Evolutionary conservation across 2,113 vertebrate genomes (phyloP).

Genomic region (Pterocles gutturalis): DNA sequence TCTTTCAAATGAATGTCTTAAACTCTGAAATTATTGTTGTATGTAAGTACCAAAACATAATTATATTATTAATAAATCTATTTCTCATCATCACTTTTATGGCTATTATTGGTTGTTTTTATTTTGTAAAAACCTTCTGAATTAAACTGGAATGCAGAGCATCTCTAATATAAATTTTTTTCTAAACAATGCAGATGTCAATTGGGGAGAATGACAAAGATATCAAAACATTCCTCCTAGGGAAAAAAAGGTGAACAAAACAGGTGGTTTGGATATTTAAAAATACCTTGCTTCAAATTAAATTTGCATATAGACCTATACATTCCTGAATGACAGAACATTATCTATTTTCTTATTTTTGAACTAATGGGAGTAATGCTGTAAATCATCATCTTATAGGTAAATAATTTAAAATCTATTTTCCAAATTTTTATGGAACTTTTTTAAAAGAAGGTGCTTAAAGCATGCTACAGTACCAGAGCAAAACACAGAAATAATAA

Average conservation of each 20-base stretch:
- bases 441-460: conserved; percentile 68
- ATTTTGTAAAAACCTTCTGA: conserved; percentile 38
- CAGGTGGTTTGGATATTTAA: conserved; percentile 53
- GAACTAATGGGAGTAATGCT: conserved; percentile 65
- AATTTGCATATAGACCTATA: conserved; percentile 37
- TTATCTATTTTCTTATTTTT: conserved; percentile 14
- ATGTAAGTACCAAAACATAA: background rate
- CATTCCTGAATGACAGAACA: conserved; percentile 66
- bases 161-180: background rate
- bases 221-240: conserved; percentile 38
- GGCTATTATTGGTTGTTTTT: background rate
- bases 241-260: conserved; percentile 46
- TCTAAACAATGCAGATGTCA: conserved; percentile 10
- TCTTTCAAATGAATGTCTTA: conserved; percentile 17
- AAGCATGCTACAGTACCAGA: conserved; percentile 73
- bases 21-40: background rate
- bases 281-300: conserved; percentile 69
- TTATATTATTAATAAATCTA: background rate
- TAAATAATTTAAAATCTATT: conserved; percentile 64
- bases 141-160: conserved; percentile 33
- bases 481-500: conserved; percentile 62
- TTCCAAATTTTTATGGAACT: conserved; percentile 66
- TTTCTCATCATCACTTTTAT: background rate
- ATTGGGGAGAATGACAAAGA: conserved; percentile 45
- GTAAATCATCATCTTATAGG: conserved; percentile 60